Conservation (phyloP, 2,113 vertebrate species). For the Elaphurus davidianus region DNA sequence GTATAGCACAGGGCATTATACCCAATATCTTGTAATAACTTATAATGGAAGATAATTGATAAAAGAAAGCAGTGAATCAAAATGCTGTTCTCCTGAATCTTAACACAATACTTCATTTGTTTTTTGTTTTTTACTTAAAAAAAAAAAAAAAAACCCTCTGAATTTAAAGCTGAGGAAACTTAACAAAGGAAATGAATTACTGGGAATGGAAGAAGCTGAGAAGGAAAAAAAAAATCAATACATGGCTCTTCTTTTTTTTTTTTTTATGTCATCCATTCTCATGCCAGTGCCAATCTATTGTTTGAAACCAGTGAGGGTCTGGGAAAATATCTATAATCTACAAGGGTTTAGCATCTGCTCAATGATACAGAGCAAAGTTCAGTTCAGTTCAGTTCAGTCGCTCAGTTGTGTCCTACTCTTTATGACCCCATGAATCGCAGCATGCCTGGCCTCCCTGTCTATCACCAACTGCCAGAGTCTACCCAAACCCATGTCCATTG, state of each 20-base stretch:
- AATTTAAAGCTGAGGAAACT: neutral
- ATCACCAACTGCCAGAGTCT: neutral
- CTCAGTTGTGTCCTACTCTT: neutral
- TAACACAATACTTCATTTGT: neutral
- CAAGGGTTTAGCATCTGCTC: neutral
- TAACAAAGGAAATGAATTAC: neutral
- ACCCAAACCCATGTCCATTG: neutral
- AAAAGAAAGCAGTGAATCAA: neutral
- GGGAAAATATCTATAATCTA: neutral
- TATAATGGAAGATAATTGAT: neutral
- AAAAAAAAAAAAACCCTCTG: neutral
- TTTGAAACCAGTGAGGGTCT: neutral
- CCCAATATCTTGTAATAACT: neutral
- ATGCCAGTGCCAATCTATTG: neutral
- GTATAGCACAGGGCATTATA: neutral
- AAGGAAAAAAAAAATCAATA: neutral
- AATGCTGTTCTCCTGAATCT: neutral
- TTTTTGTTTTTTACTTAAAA: neutral
- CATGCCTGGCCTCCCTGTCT: accelerated
- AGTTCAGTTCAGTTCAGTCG: neutral
- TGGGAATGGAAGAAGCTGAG: neutral
- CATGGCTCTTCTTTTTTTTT: neutral
- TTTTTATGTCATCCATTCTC: neutral
- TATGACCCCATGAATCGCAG: neutral
- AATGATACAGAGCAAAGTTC: neutral